A percentile compares a stretch with the other conserved stretches of the same genome.
These are phyloP conservation scores for Hermetia illucens DNA, from an alignment of 1,140 invertebrate genomes.

Conservation along the genomic window DNA sequence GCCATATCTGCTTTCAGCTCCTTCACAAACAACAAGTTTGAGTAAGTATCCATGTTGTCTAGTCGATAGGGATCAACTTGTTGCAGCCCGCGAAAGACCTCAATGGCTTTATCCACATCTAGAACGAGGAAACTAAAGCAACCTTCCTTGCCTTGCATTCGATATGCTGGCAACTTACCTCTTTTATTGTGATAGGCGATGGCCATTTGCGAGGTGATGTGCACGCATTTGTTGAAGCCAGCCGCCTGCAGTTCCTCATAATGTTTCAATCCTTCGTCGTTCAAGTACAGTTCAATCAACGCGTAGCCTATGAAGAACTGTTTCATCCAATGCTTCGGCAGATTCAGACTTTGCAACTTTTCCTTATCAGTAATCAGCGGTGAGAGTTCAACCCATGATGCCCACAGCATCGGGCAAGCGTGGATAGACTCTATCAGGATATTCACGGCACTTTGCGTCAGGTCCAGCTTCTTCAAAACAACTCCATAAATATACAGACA, in stretches of 20 bases:
- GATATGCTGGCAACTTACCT: slow-evolving; percentile 38
- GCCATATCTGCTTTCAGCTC: slow-evolving; percentile 87
- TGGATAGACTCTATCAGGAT: slow-evolving; percentile 65
- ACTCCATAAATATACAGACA: slow-evolving; percentile 84
- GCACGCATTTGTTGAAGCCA: slow-evolving; percentile 77
- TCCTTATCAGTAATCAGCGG: slow-evolving; percentile 68
- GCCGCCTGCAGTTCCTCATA: slow-evolving; percentile 60
- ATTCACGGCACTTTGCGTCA: slow-evolving; percentile 56
- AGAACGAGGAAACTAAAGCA: slow-evolving; percentile 26
- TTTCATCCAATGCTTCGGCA: slow-evolving; percentile 91
- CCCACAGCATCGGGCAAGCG: slow-evolving; percentile 75
- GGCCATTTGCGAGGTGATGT: slow-evolving; percentile 84
- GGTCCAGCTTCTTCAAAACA: slow-evolving; percentile 75
- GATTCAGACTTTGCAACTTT: slow-evolving; percentile 44
- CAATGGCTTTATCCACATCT: slow-evolving; percentile 84
- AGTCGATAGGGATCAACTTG: slow-evolving; percentile 81
- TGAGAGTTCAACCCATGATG: slow-evolving; percentile 85
- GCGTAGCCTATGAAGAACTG: slow-evolving; percentile 84
- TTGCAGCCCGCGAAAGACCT: slow-evolving; percentile 66
- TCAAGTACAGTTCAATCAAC: slow-evolving; percentile 78
- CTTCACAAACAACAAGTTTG: slow-evolving; percentile 91
- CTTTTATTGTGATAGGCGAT: slow-evolving; percentile 84
- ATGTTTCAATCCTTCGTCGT: slow-evolving; percentile 76
- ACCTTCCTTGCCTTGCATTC: neutral
- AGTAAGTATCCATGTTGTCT: slow-evolving; percentile 93